Conservation (phyloP, 2,113 vertebrate species). For the Cavia porcellus region DNA sequence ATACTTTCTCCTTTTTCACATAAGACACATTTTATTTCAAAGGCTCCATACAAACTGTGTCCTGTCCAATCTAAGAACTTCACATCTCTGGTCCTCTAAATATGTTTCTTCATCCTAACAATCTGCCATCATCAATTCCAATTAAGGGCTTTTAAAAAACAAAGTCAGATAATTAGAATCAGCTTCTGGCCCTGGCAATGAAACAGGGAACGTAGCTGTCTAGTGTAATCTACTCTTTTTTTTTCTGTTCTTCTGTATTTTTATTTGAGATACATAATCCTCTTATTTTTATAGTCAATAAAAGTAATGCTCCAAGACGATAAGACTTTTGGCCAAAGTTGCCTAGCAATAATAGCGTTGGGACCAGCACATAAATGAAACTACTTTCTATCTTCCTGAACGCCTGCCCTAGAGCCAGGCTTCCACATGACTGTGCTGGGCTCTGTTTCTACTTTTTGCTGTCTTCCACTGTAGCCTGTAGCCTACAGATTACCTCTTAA, state of each 20-base stretch:
- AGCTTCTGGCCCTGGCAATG: conserved; percentile 32
- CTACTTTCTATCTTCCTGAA: neutral
- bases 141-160: neutral
- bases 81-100: neutral
- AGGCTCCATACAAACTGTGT: neutral
- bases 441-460: neutral
- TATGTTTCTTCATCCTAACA: conserved; percentile 43
- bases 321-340: neutral
- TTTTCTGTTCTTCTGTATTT: conserved; percentile 38
- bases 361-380: neutral
- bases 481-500: neutral
- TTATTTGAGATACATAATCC: conserved; percentile 29
- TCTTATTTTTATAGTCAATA: neutral
- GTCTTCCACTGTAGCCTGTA: neutral
- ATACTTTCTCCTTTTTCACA: neutral
- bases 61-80: neutral
- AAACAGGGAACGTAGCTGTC: neutral
- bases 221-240: neutral
- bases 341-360: neutral
- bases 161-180: conserved; percentile 35
- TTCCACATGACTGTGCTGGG: neutral
- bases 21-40: neutral
- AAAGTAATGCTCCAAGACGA: neutral
- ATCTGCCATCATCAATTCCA: neutral
- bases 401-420: neutral